phyloP scores from a whole-genome alignment of 1,140 invertebrate genomes.

The Metopolophium dirhodum region DNA sequence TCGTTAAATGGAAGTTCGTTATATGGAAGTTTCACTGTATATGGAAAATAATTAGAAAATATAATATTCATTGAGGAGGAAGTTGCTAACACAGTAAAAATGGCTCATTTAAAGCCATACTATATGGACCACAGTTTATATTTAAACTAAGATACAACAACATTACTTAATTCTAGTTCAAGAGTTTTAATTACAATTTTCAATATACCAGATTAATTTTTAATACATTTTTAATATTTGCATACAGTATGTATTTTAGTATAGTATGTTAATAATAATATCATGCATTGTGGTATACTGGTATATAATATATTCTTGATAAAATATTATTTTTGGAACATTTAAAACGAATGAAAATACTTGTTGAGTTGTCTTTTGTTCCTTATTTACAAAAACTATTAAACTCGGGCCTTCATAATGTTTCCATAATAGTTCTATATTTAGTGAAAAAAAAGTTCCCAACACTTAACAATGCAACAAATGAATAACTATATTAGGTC shows the following conservation, averaged over 20 bases:
- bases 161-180: no score
- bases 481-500: neutral
- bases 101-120: neutral
- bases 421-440: no score
- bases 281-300: neutral
- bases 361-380: no score
- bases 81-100: neutral
- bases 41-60: neutral
- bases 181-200: no score
- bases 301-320: neutral
- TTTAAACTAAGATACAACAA: neutral
- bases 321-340: neutral
- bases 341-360: no score
- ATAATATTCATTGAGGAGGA: neutral
- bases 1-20: no score
- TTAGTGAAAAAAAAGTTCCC: neutral
- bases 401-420: neutral
- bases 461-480: neutral
- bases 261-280: no score
- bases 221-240: neutral
- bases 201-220: neutral
- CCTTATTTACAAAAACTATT: neutral
- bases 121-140: neutral
- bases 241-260: no score
- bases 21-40: no score